Conservation (phyloP, 2,113 vertebrate genomes). For the Corydoras sp. region DNA sequence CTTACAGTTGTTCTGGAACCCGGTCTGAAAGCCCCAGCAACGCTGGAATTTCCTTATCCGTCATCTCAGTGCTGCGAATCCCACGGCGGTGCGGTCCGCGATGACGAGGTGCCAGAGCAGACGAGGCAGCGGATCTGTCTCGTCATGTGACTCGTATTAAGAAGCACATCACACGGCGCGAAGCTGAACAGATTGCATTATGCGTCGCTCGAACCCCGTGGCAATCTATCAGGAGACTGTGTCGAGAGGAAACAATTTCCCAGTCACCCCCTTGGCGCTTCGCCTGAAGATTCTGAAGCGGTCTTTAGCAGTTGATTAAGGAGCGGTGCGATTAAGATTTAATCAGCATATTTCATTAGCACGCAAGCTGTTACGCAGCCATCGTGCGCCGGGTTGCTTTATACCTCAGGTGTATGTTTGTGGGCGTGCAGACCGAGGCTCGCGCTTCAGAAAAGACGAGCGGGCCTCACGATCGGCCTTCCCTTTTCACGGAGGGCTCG, state of each 20-base stretch:
- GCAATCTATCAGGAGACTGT: conserved; percentile 25
- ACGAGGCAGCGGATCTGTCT: background rate
- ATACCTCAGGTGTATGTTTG: conserved; percentile 29
- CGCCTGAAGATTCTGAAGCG: conserved; percentile 19
- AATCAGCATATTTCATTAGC: conserved; percentile 37
- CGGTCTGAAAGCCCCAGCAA: no score
- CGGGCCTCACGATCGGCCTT: no score
- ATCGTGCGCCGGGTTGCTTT: background rate
- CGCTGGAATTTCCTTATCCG: no score
- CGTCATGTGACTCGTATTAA: background rate
- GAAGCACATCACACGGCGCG: background rate
- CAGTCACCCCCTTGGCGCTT: background rate
- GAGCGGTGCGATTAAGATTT: conserved; percentile 37
- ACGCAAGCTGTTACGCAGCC: conserved; percentile 29
- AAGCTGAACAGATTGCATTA: conserved; percentile 33
- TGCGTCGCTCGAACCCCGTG: conserved; percentile 2
- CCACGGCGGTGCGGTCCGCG: background rate
- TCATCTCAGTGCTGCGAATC: no score
- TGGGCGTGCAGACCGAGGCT: conserved; percentile 5
- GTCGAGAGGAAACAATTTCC: conserved; percentile 29
- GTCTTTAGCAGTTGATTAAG: conserved; percentile 38
- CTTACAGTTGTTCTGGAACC: no score
- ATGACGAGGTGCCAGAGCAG: background rate
- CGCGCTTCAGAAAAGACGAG: conserved; percentile 13
- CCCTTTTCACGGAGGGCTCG: background rate